phyloP scores from a whole-genome alignment of 2,888 invertebrate species.

The Patella pellucida region DNA sequence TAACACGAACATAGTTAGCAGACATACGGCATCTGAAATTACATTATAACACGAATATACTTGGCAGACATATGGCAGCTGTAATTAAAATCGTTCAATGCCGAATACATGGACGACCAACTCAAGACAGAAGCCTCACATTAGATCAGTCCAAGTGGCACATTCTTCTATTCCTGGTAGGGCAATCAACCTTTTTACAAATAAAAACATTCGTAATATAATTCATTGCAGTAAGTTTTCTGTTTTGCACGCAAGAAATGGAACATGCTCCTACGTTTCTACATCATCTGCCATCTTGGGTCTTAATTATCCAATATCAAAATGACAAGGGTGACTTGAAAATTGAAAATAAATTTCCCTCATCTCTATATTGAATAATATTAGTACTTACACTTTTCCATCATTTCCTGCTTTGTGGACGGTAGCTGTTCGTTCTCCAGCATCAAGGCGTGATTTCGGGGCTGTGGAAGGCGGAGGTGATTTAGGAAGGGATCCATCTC shows the following conservation, averaged over 20 bases:
- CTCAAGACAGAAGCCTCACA: neutral
- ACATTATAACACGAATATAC: slow-evolving; percentile 15
- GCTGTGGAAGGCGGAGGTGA: slow-evolving; percentile 15
- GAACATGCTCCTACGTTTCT: no score
- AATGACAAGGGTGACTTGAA: no score
- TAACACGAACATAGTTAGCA: slow-evolving; percentile 84
- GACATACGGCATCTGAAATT: slow-evolving; percentile 53
- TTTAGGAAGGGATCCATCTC: neutral
- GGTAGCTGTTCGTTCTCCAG: slow-evolving; percentile 17
- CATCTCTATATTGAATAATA: neutral
- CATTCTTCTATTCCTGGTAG: neutral
- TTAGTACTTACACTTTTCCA: slow-evolving; percentile 14
- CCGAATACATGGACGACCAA: neutral
- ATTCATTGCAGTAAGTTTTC: no score
- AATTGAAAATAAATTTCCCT: neutral
- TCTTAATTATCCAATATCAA: no score
- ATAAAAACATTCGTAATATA: no score
- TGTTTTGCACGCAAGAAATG: no score
- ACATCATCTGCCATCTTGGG: no score
- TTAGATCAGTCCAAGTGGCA: neutral
- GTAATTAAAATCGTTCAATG: neutral
- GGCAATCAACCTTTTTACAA: no score
- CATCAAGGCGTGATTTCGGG: neutral
- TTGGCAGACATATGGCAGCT: neutral
- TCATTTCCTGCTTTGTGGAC: slow-evolving; percentile 14